These are phyloP conservation scores for Lineus longissimus DNA, from an alignment of 1,140 invertebrate species.

Conservation along the genomic window DNA sequence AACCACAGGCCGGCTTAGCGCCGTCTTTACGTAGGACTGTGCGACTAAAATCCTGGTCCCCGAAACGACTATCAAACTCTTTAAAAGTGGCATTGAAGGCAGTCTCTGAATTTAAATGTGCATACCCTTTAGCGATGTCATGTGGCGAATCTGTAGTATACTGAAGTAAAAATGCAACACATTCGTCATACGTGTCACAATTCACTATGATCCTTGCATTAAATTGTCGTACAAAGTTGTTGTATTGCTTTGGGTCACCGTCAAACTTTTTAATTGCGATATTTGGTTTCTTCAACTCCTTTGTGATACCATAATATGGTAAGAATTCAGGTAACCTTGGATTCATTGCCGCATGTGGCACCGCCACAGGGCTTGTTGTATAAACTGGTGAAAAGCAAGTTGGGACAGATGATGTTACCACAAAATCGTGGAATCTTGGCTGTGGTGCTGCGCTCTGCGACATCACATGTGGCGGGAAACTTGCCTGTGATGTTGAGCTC, in stretches of 20 bases:
- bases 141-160: slow-evolving; percentile 18
- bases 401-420: no score
- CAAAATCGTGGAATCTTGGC: no score
- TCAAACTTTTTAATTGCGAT: slow-evolving; percentile 12
- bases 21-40: slow-evolving; percentile 7
- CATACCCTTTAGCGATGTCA: slow-evolving; percentile 12
- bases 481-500: no score
- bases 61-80: slow-evolving; percentile 17
- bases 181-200: slow-evolving; percentile 16
- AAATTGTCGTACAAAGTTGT: slow-evolving; percentile 22
- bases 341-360: no score
- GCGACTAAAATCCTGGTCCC: slow-evolving; percentile 6
- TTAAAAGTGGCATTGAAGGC: slow-evolving; percentile 17
- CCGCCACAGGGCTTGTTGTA: no score
- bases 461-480: no score
- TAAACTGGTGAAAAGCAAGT: no score
- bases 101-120: slow-evolving; percentile 14
- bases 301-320: not conserved
- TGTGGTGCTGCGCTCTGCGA: no score
- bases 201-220: slow-evolving; percentile 15
- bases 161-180: slow-evolving; percentile 22
- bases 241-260: slow-evolving; percentile 20
- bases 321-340: no score
- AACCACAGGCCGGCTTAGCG: slow-evolving; percentile 1
- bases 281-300: not conserved